Evolutionary conservation across 2,113 vertebrate genomes (phyloP), one percentile per base, ranked within the genome.

Genomic region (Nyctereutes procyonoides): DNA sequence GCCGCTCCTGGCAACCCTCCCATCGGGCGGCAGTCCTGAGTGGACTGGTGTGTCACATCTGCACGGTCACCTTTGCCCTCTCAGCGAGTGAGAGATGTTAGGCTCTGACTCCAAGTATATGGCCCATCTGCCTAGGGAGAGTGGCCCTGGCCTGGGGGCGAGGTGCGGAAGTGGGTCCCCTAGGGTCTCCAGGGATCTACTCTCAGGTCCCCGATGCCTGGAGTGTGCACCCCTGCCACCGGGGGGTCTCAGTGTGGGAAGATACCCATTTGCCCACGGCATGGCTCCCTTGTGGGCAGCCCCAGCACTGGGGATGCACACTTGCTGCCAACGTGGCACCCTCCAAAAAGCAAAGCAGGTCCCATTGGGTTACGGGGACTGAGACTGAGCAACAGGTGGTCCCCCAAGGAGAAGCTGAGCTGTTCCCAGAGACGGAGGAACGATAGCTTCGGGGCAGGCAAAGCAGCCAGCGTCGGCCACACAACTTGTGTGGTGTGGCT

Each of bases 121-220:
- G 60, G 22, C 38, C 38, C 48, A 2, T 14, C 24, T 12, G 62
- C 73, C n/a, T 60, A 5, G 53, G 32, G 14, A 71, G 35, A 30
- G 17, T 11, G 79, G 20, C 28, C 71, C 19, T 11, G 73, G 9
- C 58, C 5, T 1, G 5, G 0, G 2, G 48, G 16, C 3, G 1
- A 51, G 51, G 6, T 24, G 60, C 80, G 17, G 11, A 48, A 26
- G 4, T 14, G 58, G 48, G n/a, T 38, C 22, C 2, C 3, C 26
- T 28, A 55, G 56, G 19, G 55, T 87, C 83, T 51, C 4, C 35
- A 19, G 60, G 53, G 28, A 30, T 55, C 69, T 26, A 11, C 80
- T 20, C 35, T 62, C 77, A 1, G 3, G 16, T 35, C 26, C 69
- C 38, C 22, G 35, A 20, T 3, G 13, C 53, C 38, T 48, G 4